Conservation (phyloP, 2,888 invertebrate species). For the Branchipolynoe longqiensis region DNA sequence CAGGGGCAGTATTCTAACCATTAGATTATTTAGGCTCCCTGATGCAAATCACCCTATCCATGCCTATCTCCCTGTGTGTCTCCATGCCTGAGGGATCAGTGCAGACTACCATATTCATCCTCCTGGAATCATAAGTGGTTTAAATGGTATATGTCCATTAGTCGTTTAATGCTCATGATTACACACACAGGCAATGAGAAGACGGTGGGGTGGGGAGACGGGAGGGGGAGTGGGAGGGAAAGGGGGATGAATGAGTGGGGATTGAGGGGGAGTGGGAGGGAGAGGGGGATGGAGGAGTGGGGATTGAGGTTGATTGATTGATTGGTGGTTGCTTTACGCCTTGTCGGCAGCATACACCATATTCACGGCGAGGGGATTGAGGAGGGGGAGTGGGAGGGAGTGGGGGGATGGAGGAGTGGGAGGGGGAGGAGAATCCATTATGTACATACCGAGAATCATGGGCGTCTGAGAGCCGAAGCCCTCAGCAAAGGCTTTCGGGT, state of each 20-base stretch:
- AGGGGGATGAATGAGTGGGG: background rate
- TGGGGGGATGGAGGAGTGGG: constrained; percentile 15
- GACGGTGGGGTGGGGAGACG: background rate
- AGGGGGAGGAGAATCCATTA: background rate
- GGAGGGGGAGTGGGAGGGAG: constrained; percentile 8
- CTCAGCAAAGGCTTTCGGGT: constrained; percentile 49
- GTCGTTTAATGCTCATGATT: no score
- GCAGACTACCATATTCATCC: no score
- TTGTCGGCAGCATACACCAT: no score
- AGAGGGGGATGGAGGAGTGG: background rate
- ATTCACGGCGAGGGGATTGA: background rate
- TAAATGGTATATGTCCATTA: no score
- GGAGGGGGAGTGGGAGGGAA: background rate
- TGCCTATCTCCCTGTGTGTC: no score
- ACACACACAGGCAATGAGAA: background rate
- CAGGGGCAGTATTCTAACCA: no score
- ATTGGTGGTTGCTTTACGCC: no score
- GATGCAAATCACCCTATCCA: no score
- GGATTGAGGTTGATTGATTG: no score
- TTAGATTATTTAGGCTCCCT: no score
- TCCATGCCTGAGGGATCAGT: no score
- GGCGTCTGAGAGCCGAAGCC: constrained; percentile 51
- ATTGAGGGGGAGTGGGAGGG: background rate
- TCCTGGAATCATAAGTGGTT: no score
- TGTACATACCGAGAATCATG: constrained; percentile 30